Base-by-base conservation (phyloP, 64 coral and sea anemone species). In the Pocillopora verrucosa region DNA sequence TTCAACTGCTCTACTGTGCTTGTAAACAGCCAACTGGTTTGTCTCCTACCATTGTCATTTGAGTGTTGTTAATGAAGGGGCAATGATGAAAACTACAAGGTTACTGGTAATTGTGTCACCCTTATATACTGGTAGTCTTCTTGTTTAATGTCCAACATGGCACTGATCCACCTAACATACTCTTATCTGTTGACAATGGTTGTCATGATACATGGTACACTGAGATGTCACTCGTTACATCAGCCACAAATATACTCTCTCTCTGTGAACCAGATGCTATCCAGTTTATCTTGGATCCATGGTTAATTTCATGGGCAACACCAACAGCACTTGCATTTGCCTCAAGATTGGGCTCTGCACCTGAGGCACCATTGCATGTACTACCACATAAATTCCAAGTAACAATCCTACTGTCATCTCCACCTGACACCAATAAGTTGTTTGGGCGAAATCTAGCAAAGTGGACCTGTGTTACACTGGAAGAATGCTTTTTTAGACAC, bases 281-380 rank as follows among this genome's bases (percentile, higher is more conserved):
- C 97, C 97, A 99, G 79, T 99, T 99, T 30, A 95, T 64, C 91
- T 99, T 99, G 16, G 90, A 89, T 1, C 79, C 83, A 93, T 99
- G 97, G 25, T 83, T 16, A 16, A 92, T 59, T 41, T 90, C 61
- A 12, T 87, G 89, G 65, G 68, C 38, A 24, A 88, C 61, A 91
- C 56, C 59, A 62, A 64, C 35, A 22, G 76, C 5, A 58, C 76
- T 75, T 41, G 51, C 4, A 63, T 30, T 38, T 36, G 30, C 34
- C n/a, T 36, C 60, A 20, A 51, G 41, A 51, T 51, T 41, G 11
- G 75, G 75, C 76, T 78, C 70, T 59, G 58, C 30, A 61, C 38
- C 58, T 59, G 22, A 65, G 7, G 4, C 20, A 59, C 59, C 80
- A 15, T 80, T 73, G 14, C 34, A 72, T 57, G 36, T 16, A 5